A percentile compares a stretch with the other conserved stretches of the same genome.
phyloP scores from a whole-genome alignment of 2,797 vertebrate genomes.

The Hafferia zeledoni region DNA sequence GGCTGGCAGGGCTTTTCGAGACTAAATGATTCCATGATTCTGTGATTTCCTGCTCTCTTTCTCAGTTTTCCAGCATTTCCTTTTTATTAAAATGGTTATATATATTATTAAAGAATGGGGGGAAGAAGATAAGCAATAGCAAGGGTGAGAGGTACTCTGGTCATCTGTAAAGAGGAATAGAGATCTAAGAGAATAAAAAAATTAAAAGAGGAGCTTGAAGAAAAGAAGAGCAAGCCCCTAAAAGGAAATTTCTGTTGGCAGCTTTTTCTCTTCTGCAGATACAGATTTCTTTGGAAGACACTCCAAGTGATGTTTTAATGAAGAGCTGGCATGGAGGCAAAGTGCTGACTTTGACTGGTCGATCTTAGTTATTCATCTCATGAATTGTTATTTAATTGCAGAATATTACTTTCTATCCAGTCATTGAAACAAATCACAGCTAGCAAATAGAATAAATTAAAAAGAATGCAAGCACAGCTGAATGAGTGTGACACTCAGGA shows the following conservation, averaged over 20 bases:
- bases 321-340: neutral
- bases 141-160: neutral
- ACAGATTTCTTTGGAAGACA: neutral
- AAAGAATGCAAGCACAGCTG: neutral
- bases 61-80: neutral
- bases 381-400: conserved; percentile 17
- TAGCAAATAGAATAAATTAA: neutral
- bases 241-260: neutral
- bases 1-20: neutral
- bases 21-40: neutral
- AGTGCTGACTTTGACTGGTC: neutral
- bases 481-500: neutral
- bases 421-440: neutral
- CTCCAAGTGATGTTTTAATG: neutral
- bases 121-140: neutral
- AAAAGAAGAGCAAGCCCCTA: neutral
- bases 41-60: neutral
- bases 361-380: neutral
- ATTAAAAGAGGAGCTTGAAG: neutral
- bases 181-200: neutral
- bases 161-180: neutral
- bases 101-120: neutral
- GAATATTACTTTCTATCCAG: neutral
- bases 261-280: neutral
- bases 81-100: neutral